Evolutionary conservation across 2,888 invertebrate genomes (phyloP).

Genomic region (Mallateleia sp.): DNA sequence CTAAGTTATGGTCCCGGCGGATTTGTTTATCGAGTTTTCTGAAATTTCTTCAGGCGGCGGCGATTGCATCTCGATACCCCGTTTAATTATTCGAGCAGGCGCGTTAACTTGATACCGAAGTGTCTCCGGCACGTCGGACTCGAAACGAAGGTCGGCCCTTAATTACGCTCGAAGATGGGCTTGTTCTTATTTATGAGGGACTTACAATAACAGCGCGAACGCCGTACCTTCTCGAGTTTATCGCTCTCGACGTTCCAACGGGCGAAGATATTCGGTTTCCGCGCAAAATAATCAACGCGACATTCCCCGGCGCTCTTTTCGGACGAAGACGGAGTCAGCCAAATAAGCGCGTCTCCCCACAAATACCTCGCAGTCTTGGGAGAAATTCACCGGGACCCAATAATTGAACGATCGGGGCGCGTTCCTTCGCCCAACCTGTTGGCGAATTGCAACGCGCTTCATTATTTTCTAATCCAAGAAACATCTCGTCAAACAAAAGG

Average conservation of each 20-base stretch:
- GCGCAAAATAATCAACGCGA: constrained; percentile 74
- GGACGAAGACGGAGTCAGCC: constrained; percentile 31
- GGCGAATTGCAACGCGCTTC: constrained; percentile 39
- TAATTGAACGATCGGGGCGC: constrained; percentile 65
- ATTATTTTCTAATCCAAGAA: constrained; percentile 49
- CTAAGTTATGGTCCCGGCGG: constrained; percentile 16
- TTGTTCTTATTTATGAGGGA: constrained; percentile 77
- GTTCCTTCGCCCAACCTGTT: constrained; percentile 43
- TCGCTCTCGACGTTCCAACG: constrained; percentile 66
- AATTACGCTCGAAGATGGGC: constrained; percentile 72
- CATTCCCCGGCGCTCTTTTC: constrained; percentile 68
- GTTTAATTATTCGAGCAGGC: constrained; percentile 75
- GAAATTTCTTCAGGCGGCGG: constrained; percentile 21
- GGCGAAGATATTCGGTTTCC: constrained; percentile 71
- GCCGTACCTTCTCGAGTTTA: constrained; percentile 75
- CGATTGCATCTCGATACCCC: constrained; percentile 64
- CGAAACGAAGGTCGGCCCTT: constrained; percentile 73
- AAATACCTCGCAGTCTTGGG: constrained; percentile 50
- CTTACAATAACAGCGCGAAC: constrained; percentile 71
- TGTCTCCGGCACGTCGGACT: constrained; percentile 73
- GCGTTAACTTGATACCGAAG: constrained; percentile 82
- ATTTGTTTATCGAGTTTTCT: constrained; percentile 39
- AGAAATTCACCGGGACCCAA: constrained; percentile 48
- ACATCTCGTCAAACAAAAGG: constrained; percentile 37
- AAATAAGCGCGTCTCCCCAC: constrained; percentile 42